Evolutionary conservation across 2,113 vertebrate species (phyloP).

Genomic region (Mustelus asterias): DNA sequence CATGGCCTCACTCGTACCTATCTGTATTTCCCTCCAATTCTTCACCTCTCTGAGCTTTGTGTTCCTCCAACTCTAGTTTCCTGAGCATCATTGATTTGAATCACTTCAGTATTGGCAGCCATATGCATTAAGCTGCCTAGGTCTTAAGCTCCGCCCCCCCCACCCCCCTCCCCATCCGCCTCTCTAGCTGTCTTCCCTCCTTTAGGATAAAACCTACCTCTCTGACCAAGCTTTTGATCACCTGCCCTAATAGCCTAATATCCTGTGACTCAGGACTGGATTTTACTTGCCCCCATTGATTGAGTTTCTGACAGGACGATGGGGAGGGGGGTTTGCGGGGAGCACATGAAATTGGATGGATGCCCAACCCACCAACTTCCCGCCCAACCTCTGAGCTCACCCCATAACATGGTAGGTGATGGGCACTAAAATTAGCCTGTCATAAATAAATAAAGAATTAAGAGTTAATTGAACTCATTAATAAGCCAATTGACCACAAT

Average conservation of each 20-base stretch:
- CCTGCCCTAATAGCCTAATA: background rate
- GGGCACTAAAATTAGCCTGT: too few species aligned
- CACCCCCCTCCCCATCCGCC: background rate
- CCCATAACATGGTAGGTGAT: too few species aligned
- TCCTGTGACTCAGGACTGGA: background rate
- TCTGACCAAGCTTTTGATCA: background rate
- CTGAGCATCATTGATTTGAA: background rate
- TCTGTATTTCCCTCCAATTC: background rate
- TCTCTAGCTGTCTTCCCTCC: background rate
- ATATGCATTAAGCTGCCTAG: background rate
- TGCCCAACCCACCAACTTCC: too few species aligned
- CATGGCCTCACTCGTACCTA: background rate
- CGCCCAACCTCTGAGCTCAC: too few species aligned
- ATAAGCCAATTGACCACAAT: too few species aligned
- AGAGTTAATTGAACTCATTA: too few species aligned
- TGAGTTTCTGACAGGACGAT: too few species aligned
- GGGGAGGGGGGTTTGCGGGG: too few species aligned
- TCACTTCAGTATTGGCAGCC: background rate
- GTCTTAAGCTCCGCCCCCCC: background rate
- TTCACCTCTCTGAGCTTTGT: background rate
- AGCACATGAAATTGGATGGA: too few species aligned
- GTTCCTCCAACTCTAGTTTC: background rate
- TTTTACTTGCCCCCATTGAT: too few species aligned
- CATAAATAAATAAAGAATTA: too few species aligned
- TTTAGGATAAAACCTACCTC: background rate